phyloP scores from a whole-genome alignment of 2,888 invertebrate genomes.

The Eupithecia pulchellata region DNA sequence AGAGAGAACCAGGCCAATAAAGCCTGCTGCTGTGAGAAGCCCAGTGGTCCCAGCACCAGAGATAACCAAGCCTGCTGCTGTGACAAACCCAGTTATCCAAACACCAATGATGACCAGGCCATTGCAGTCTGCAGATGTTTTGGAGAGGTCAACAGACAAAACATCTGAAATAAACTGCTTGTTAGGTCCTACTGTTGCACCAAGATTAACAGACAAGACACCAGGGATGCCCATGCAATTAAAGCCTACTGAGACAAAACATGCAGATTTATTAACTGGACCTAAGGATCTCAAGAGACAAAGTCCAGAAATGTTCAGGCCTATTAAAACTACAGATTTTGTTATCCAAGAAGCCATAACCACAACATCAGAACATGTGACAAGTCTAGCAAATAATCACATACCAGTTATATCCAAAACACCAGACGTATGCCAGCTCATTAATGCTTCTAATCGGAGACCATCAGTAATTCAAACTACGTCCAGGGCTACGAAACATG shows the following conservation, averaged over 20 bases:
- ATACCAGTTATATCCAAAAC: neutral
- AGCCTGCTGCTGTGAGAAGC: neutral
- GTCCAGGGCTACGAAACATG: neutral
- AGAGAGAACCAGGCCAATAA: neutral
- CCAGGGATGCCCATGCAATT: neutral
- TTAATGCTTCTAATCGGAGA: neutral
- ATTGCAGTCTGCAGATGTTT: neutral
- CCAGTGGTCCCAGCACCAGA: neutral
- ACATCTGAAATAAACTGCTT: neutral
- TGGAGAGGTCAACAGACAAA: neutral
- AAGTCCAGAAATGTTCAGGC: neutral
- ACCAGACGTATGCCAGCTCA: neutral
- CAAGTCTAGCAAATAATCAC: neutral
- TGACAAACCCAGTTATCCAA: neutral
- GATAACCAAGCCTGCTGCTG: neutral
- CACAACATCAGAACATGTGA: neutral
- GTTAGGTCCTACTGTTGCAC: neutral
- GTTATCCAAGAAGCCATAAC: neutral
- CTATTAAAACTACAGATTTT: neutral
- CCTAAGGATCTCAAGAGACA: neutral
- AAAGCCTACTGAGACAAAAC: neutral
- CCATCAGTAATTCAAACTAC: neutral
- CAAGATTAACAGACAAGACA: neutral
- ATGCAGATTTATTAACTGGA: neutral
- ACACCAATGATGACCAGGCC: neutral